Conservation (phyloP, 2,888 invertebrate species). For the Agrilus cyanescens region DNA sequence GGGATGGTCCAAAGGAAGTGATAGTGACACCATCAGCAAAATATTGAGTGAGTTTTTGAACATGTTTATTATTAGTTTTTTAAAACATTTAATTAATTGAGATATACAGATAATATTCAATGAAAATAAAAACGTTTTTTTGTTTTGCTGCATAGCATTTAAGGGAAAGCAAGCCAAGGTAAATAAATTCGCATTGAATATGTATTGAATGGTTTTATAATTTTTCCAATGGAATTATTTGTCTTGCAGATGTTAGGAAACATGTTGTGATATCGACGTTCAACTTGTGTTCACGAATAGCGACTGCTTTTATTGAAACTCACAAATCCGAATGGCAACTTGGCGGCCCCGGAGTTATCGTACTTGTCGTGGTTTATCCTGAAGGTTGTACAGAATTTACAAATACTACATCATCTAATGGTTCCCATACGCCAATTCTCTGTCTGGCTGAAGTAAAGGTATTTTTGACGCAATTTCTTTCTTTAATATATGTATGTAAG, state of each 20-base stretch:
- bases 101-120: neutral
- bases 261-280: conserved; percentile 45
- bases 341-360: conserved; percentile 47
- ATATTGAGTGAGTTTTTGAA: conserved; percentile 39
- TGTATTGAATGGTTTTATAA: conserved; percentile 2
- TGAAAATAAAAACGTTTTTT: conserved; percentile 1
- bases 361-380: conserved; percentile 55
- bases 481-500: too few relatives aligned
- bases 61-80: neutral
- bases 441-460: conserved; percentile 56
- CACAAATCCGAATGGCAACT: conserved; percentile 40
- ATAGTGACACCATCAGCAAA: conserved; percentile 38
- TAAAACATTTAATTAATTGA: neutral
- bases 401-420: conserved; percentile 33
- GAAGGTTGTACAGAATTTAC: conserved; percentile 42
- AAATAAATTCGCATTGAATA: neutral
- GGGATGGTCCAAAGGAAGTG: conserved; percentile 55
- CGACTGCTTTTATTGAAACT: conserved; percentile 36
- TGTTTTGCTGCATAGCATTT: conserved; percentile 1
- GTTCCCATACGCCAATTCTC: conserved; percentile 38
- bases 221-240: conserved; percentile 5
- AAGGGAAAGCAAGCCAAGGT: neutral
- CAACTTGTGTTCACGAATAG: conserved; percentile 43
- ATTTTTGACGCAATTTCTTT: conserved; percentile 13
- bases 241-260: conserved; percentile 42